A percentile compares a stretch with the other conserved stretches of the same genome.
Evolutionary conservation across 2,113 vertebrate species (phyloP).

Genomic region (Pangasianodon hypophthalmus): DNA sequence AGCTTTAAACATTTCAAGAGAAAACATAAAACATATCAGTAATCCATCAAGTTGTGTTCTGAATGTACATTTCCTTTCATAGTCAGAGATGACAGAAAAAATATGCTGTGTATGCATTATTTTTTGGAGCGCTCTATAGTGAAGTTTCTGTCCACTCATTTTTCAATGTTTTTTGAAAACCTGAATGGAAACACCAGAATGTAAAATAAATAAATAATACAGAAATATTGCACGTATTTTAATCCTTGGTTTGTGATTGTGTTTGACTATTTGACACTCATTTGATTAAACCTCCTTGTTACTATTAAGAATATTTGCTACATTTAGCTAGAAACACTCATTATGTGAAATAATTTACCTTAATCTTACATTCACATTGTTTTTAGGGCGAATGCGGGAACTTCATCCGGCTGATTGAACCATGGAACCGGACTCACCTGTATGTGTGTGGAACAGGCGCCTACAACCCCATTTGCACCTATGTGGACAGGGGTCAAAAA

Average conservation of each 20-base stretch:
- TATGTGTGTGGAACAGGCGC: constrained; percentile 96
- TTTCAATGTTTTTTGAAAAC: not conserved
- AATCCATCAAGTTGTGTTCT: not conserved
- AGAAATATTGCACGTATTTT: too few relatives aligned
- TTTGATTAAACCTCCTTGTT: not conserved
- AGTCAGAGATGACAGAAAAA: not conserved
- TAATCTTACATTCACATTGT: constrained; percentile 18
- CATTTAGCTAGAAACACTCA: not conserved
- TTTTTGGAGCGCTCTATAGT: not conserved
- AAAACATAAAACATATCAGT: not conserved
- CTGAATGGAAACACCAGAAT: not conserved
- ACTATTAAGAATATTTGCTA: not conserved
- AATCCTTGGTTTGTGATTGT: not conserved
- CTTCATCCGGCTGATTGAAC: constrained; percentile 97
- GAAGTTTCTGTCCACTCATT: not conserved
- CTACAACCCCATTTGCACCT: constrained; percentile 97
- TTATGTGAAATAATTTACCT: not conserved
- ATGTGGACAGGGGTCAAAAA: constrained; percentile 91
- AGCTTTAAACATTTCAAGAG: not conserved
- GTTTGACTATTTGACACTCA: not conserved
- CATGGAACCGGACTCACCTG: constrained; percentile 97
- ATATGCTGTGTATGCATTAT: not conserved
- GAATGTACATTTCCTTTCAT: not conserved
- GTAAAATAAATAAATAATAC: too few relatives aligned
- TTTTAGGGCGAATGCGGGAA: constrained; percentile 94